Conservation (phyloP, 2,888 invertebrate species). For the Periphyllus acericola region DNA sequence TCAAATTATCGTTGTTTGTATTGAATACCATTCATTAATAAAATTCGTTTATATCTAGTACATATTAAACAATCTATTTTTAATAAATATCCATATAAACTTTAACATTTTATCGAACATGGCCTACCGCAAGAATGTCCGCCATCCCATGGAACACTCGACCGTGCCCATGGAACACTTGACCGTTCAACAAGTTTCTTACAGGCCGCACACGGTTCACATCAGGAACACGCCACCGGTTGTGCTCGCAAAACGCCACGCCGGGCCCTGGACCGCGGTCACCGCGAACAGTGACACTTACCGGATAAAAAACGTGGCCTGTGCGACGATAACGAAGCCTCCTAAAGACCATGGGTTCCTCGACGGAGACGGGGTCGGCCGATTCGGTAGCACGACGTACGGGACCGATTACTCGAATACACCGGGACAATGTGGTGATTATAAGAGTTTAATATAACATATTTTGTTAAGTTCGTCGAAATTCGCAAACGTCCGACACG, state of each 20-base stretch:
- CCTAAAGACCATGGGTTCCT: slow-evolving; percentile 4
- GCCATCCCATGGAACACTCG: too few species aligned
- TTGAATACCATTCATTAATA: too few species aligned
- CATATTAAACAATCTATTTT: too few species aligned
- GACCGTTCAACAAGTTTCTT: slow-evolving; percentile 38
- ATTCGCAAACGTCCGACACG: too few species aligned
- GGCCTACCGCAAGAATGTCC: background rate
- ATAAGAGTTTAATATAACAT: too few species aligned
- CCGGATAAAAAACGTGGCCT: background rate
- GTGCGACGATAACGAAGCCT: background rate
- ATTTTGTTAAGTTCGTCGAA: too few species aligned
- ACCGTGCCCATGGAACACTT: background rate
- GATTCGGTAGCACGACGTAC: slow-evolving; percentile 20
- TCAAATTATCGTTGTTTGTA: too few species aligned
- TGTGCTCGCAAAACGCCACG: background rate
- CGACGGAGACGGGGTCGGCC: too few species aligned
- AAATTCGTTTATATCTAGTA: too few species aligned
- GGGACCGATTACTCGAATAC: too few species aligned
- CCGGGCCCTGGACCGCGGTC: background rate
- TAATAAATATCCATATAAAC: too few species aligned
- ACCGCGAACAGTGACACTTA: slow-evolving; percentile 15
- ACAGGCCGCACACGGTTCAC: background rate
- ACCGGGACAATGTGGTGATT: too few species aligned
- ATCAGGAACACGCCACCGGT: background rate
- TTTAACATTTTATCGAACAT: background rate